Evolutionary conservation across 2,888 invertebrate species (phyloP), one percentile per base, ranked within the genome.

Genomic region (Eupithecia dodoneata): DNA sequence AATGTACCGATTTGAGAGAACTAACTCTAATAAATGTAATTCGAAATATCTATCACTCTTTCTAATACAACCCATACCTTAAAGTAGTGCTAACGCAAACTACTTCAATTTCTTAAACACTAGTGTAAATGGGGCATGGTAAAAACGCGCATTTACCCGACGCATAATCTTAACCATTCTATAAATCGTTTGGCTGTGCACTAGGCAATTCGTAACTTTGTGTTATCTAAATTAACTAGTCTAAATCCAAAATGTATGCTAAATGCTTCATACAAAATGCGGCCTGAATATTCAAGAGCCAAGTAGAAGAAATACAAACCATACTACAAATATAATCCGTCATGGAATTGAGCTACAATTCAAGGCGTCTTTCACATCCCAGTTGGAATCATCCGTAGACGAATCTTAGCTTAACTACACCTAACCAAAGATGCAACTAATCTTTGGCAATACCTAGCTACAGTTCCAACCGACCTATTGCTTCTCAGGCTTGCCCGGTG

Each of bases 401-500:
- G 45, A 69, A 15, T 45, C 69, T 44, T 2, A 69, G 42, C 66
- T 30, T 66, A 42, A 66, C 66, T 66, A 69, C 45, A 70, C 44
- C 70, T 70, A 70, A 70, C 70, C 69, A 63, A 49, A 73, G 73
- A 67, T 71, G 66, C 71, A 41, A 72, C 49, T 55, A 66, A 66
- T 74, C 44, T 78, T 78, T 78, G 78, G 75, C 71, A 71, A 73
- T 65, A 49, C 67, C 75, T 78, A 75, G 75, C 73, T 73, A 72
- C 41, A 49, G 7, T 18, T 65, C 45, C 73, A 45, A 12, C 15
- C 44, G 47, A 15, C 41, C 76, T 66, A 75, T 75, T 71, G 49
- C 42, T 79, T 79, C n/a, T 77, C 79, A n/a, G 73, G 76, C 59
- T 79, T 80, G 15, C 77, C 75, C 5, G 80, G 82, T 3, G 82